These are phyloP conservation scores for Gambelia wislizenii DNA, from an alignment of 2,797 vertebrate genomes.

Conservation along the genomic window DNA sequence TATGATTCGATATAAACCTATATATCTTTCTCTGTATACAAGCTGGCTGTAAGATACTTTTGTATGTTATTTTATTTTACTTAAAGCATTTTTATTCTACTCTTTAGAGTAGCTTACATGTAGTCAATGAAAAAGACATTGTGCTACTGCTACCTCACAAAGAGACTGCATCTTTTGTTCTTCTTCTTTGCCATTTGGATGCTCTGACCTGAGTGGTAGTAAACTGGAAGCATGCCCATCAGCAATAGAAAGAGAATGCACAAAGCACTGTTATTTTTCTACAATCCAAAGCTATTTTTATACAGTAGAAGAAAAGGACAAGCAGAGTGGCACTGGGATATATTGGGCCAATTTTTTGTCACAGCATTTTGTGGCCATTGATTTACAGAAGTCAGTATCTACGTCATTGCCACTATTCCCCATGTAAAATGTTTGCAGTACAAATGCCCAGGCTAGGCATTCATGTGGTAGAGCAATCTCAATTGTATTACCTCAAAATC, in stretches of 20 bases:
- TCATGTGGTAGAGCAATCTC: no score
- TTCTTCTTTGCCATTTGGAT: neutral
- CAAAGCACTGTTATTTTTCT: neutral
- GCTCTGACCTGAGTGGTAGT: neutral
- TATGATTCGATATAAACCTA: no score
- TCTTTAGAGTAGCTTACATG: no score
- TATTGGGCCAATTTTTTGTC: neutral
- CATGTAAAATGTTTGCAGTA: neutral
- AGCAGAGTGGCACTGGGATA: neutral
- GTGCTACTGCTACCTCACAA: neutral
- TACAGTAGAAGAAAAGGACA: neutral
- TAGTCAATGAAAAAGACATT: no score
- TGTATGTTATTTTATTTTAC: neutral
- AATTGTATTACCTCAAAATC: neutral
- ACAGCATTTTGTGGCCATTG: neutral
- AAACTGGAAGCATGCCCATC: neutral
- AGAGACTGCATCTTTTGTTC: neutral
- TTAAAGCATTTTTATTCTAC: no score
- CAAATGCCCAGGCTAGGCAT: neutral
- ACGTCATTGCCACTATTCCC: neutral
- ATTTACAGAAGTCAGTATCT: neutral
- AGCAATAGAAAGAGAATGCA: neutral
- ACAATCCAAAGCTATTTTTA: neutral
- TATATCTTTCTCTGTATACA: neutral
- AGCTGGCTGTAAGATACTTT: neutral